These are phyloP conservation scores for Antheraea mylitta DNA, from an alignment of 1,140 invertebrate genomes.

Conservation along the genomic window DNA sequence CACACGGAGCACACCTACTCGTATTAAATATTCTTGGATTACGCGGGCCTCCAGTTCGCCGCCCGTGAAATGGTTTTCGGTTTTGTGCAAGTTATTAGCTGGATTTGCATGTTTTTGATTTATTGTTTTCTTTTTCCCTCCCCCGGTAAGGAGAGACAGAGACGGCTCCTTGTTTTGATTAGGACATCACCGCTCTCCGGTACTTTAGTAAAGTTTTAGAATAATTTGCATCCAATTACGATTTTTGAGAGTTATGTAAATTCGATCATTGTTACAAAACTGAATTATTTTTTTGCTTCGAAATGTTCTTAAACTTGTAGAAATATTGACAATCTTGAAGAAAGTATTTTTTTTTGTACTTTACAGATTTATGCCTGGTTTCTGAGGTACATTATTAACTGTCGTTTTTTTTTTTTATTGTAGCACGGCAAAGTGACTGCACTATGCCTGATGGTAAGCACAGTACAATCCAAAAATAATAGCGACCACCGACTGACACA, in stretches of 20 bases:
- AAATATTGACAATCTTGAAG: not conserved
- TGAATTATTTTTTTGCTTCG: not conserved
- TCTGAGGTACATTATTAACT: no score
- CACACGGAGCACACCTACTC: conserved; percentile 55
- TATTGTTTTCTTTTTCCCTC: conserved; percentile 59
- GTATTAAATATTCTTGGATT: conserved; percentile 75
- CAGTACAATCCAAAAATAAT: no score
- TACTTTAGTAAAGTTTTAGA: conserved; percentile 6
- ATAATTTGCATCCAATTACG: not conserved
- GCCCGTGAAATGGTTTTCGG: conserved; percentile 75
- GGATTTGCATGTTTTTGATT: conserved; percentile 78
- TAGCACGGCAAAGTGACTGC: no score
- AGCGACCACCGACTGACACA: no score
- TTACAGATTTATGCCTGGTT: no score
- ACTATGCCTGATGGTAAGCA: no score
- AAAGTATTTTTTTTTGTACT: not conserved
- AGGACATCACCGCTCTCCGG: conserved; percentile 5
- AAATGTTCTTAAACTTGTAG: not conserved
- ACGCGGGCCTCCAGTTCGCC: conserved; percentile 48
- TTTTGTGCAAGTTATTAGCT: conserved; percentile 77
- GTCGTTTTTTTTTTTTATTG: no score
- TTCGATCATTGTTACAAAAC: conserved; percentile 3
- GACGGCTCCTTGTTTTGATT: conserved; percentile 19
- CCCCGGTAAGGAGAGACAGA: not conserved
- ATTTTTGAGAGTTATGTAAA: conserved; percentile 4